Evolutionary conservation across 2,797 vertebrate genomes (phyloP).

Genomic region (Rhinatrema bivittatum): DNA sequence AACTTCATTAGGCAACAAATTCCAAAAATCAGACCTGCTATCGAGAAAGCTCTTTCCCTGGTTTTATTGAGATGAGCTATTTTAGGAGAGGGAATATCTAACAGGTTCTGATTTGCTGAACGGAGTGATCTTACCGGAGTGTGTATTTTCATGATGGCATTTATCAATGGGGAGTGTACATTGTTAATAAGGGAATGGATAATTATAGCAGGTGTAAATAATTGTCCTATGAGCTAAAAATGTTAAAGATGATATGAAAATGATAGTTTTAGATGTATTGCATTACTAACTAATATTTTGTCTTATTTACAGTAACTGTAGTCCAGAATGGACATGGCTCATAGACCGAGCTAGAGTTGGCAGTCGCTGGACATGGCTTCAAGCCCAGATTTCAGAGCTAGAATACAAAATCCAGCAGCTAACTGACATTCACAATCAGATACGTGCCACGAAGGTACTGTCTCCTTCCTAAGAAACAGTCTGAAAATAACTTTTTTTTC

Average conservation of each 20-base stretch:
- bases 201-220: no score
- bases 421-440: slow-evolving; percentile 70
- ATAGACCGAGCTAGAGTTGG: slow-evolving; percentile 77
- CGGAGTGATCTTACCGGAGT: no score
- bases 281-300: slow-evolving; percentile 46
- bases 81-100: no score
- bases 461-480: slow-evolving; percentile 13
- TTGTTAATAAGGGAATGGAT: no score
- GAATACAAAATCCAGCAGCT: slow-evolving; percentile 78
- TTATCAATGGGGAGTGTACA: no score
- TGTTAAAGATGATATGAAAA: slow-evolving; percentile 37
- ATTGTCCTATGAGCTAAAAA: no score
- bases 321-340: slow-evolving; percentile 76
- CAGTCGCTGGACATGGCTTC: slow-evolving; percentile 89
- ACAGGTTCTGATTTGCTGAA: no score
- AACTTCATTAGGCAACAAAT: no score
- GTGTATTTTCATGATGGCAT: no score
- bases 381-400: slow-evolving; percentile 78
- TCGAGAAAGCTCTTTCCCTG: no score
- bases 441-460: slow-evolving; percentile 76
- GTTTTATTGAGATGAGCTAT: no score
- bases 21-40: no score
- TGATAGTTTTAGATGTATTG: slow-evolving; percentile 37
- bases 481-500: slow-evolving; percentile 19
- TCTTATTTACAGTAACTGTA: slow-evolving; percentile 57